A percentile compares a stretch with the other conserved stretches of the same genome.
These are phyloP conservation scores for Drosophila tanythrix DNA, from an alignment of 2,888 invertebrate genomes.

Conservation along the genomic window DNA sequence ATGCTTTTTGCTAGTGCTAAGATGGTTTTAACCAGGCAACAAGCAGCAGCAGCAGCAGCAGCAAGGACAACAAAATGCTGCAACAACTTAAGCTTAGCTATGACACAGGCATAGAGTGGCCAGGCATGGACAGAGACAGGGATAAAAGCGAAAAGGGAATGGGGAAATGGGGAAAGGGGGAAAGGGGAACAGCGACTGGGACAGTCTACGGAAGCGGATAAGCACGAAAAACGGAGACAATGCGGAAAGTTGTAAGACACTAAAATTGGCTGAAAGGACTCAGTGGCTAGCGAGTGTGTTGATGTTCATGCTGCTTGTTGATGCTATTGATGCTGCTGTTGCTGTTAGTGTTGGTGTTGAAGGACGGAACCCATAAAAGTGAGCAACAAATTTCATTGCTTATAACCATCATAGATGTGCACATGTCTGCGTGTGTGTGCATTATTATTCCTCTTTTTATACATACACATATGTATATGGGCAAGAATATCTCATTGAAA, in stretches of 20 bases:
- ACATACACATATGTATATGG: background rate
- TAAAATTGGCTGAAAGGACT: constrained; percentile 77
- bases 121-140: background rate
- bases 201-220: constrained; percentile 38
- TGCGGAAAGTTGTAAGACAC: constrained; percentile 75
- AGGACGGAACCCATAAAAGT: constrained; percentile 73
- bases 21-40: constrained; percentile 68
- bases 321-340: constrained; percentile 22
- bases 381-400: constrained; percentile 77
- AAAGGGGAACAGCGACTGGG: background rate
- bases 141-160: background rate
- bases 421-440: background rate
- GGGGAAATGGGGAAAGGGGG: background rate
- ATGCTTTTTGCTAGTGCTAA: constrained; percentile 50
- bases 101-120: constrained; percentile 59
- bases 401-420: constrained; percentile 43
- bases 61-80: constrained; percentile 53
- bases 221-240: constrained; percentile 72
- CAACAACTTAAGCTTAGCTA: constrained; percentile 73
- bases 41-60: constrained; percentile 11
- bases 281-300: constrained; percentile 49
- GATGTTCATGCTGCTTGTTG: constrained; percentile 49
- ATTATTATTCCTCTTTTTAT: background rate
- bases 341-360: constrained; percentile 39
- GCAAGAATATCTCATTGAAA: background rate